These are phyloP conservation scores for Parascotia fuliginaria DNA, from an alignment of 2,888 invertebrate genomes.

Conservation along the genomic window DNA sequence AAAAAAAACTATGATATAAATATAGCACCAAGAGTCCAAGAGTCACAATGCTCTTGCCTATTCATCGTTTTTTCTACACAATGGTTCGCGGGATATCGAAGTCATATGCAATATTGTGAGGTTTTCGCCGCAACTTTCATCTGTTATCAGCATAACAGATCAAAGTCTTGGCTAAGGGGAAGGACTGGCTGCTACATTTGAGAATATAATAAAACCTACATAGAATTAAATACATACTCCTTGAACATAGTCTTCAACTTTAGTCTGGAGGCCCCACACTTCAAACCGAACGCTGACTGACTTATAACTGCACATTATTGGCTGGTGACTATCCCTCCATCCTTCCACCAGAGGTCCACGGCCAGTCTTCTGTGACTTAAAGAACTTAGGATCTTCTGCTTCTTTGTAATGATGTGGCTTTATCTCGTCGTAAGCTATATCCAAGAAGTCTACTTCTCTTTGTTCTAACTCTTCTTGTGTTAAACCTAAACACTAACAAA, in stretches of 20 bases:
- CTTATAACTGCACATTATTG: slow-evolving; percentile 98
- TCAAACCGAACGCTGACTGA: slow-evolving; percentile 94
- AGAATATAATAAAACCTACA: neutral
- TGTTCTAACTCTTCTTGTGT: slow-evolving; percentile 89
- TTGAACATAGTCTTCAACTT: slow-evolving; percentile 95
- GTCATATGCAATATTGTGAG: no score
- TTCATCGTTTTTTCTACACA: no score
- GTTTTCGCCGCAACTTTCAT: no score
- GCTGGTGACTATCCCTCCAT: slow-evolving; percentile 90
- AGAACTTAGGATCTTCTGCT: slow-evolving; percentile 94
- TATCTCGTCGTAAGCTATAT: slow-evolving; percentile 95
- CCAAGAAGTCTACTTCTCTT: slow-evolving; percentile 92
- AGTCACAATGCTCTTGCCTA: no score
- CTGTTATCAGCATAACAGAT: no score
- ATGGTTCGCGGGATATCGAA: no score
- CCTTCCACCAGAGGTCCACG: slow-evolving; percentile 94
- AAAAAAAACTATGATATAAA: no score
- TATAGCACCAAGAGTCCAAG: no score
- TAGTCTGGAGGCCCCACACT: slow-evolving; percentile 96
- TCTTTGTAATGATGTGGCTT: slow-evolving; percentile 95
- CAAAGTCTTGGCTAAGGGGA: no score
- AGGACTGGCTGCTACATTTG: no score
- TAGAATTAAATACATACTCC: slow-evolving; percentile 81
- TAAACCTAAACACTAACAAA: slow-evolving; percentile 90
- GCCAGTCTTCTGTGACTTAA: slow-evolving; percentile 92